Base-by-base conservation (phyloP, 2,113 vertebrate species). In the Datnioides undecimradiatus region DNA sequence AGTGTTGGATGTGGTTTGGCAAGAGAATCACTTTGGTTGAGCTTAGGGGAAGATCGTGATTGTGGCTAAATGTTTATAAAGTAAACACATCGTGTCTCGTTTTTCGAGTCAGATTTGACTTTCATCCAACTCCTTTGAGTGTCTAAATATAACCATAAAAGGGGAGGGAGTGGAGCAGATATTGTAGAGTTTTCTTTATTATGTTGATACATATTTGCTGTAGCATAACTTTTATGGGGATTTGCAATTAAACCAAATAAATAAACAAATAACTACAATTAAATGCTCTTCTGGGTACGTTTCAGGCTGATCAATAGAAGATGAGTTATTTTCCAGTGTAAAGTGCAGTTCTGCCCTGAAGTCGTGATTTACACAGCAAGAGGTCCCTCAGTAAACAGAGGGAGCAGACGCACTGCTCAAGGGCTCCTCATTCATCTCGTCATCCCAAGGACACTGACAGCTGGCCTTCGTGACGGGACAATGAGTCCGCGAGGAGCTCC, bases 401-500 rank as follows among this genome's bases (percentile, higher is more conserved):
- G 80, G 79, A 83, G 73, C 90, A 91, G 88, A 89, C 84, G 54
- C 51, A 67, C 69, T 63, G 87, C 80, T 81, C 64, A 83, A 87
- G 81, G 86, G 90, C 68, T 86, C 86, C 83, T 82, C 79, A 74
- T 90, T 90, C 81, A 84, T 89, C 83, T 79, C 64, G 25, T 75
- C 83, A 69, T 90, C 83, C 78, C 48, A 63, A 79, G 80, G 80
- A 92, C 84, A 76, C 67, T 81, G 91, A 92, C 93, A 94, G 94
- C 93, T 95, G 95, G 91, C 83, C 90, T 82, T 88, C 68, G 76
- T 86, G 86, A 78, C 11, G 58, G 87, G 80, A 93, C 91, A 92
- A 94, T 84, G 82, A 86, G 78, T 49, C 74, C 45, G n/a, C 48
- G 79, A 68, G 65, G 87, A 87, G 55, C 80, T 87, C 91, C 88